Evolutionary conservation across 1,140 invertebrate species (phyloP), one percentile per base, ranked within the genome.

Genomic region (Bombus sibiricus): DNA sequence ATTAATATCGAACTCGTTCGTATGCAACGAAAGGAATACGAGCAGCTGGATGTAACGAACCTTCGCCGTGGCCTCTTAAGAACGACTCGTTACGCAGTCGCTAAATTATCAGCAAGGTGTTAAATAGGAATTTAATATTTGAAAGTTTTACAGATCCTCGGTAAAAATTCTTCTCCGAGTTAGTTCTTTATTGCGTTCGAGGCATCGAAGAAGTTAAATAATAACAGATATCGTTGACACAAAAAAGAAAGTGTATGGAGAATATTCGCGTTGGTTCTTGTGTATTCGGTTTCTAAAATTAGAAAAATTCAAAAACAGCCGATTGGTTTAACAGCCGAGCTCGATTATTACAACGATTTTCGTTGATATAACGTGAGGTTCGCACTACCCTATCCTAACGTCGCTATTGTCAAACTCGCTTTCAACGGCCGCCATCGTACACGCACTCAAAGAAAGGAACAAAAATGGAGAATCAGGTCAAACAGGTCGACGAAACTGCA

Each of bases 401-500:
- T 22, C 18, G 18, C 47, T 53, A 8, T 53, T 8, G 47, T 22
- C 47, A 18, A 22, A 53, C 18, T 53, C 47, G 47, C 18, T 22
- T 53, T 53, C 18, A 18, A 18, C 47, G 15, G 15, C 5, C 47
- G 5, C 5, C 15, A 6, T 47, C 15, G 47, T 47, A 47, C 59
- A 62, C 28, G 59, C 59, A 3, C 59, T 8, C 22, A 5, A 39
- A 39, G 22, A 39, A 39, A 69, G 28, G 8, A n/a, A 59, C 9
- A 59, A 28, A 8, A 59, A 43, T 64, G 18, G 15, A 9, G 8
- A 37, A 59, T 9, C 22, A 25, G 28, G n/a, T 3, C 13, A 64
- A 69, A 64, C 77, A 41, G 75, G 75, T 77, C 75, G 77, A 47
- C 41, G 15, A 34, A 68, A 62, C 18, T 37, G 34, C 75, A 64